Evolutionary conservation across 1,140 invertebrate genomes (phyloP), one percentile per base, ranked within the genome.

Genomic region (Lordiphosa clarofinis): DNA sequence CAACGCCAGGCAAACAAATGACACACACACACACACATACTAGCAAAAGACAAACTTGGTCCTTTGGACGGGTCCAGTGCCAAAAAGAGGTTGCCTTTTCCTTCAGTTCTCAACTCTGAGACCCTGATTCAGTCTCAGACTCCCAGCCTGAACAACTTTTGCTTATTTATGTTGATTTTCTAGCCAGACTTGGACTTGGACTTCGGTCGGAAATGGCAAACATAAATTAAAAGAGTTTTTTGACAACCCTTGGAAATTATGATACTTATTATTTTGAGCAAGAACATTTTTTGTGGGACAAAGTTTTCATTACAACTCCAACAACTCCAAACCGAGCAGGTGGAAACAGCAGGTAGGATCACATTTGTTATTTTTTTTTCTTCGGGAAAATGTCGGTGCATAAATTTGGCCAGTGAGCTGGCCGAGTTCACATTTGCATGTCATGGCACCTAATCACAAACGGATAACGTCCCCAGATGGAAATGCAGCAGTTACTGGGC

Each of bases 221-320:
- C 78, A 82, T 82, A 82, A 82, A 82, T 82, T 82, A 82, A 84
- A 82, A 78, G 73, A 84, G 68, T 82, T 82, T 82, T 78, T 78
- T 82, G 78, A 82, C 78, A 82, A 78, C 78, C 78, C 67, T 69
- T 82, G 74, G 79, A 82, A 82, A 82, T 82, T 82, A 82, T 82
- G 79, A 82, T 82, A 82, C 78, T 84, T 82, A 82, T 82, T 82
- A 82, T 82, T 82, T 68, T 73, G 75, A 84, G 78, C 64, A 74
- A 8, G 28, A 31, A 8, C 28, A 31, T 46, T 46, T 28, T 46
- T 10, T 12, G 21, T 44, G 42, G 43, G 24, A 33, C 43, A 63
- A 69, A 69, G 43, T 69, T 69, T 69, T 69, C 65, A 69, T 69
- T 69, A 69, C 65, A 69, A 69, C 65, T 68, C 47, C 64, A 56